A percentile compares a stretch with the other conserved stretches of the same genome.
phyloP scores from a whole-genome alignment of 2,797 vertebrate species.

The Naso thynnoides region DNA sequence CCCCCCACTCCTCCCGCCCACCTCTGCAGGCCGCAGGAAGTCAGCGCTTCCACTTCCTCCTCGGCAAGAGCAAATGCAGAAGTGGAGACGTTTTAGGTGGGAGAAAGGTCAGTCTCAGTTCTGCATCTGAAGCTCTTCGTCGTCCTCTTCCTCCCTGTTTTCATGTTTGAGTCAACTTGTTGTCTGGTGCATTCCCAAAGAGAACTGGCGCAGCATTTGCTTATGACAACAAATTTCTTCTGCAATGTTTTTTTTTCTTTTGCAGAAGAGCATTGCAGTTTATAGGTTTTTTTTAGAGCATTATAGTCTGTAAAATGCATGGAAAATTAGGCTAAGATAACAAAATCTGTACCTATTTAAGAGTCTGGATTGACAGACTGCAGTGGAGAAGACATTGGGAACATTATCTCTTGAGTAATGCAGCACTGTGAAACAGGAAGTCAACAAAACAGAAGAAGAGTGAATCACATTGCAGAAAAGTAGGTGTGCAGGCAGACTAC shows the following conservation, averaged over 20 bases:
- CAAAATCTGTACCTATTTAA: neutral
- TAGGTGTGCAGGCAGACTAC: neutral
- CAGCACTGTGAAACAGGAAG: conserved; percentile 3
- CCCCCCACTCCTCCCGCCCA: conserved; percentile 4
- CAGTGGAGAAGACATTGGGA: neutral
- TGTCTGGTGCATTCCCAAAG: neutral
- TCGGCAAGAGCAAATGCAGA: conserved; percentile 70
- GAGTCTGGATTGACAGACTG: neutral
- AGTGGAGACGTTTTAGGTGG: conserved; percentile 47
- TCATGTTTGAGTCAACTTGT: neutral
- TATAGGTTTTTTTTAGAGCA: no score
- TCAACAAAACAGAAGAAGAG: neutral
- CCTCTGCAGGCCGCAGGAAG: conserved; percentile 68
- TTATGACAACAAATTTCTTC: neutral
- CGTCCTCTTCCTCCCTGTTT: conserved; percentile 26
- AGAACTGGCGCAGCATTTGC: neutral
- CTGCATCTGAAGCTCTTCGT: conserved; percentile 37
- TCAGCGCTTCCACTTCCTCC: conserved; percentile 76
- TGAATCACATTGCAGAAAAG: neutral
- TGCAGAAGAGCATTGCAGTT: no score
- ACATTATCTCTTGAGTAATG: neutral
- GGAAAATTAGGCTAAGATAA: neutral
- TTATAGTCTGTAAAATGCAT: no score
- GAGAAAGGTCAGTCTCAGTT: conserved; percentile 60
- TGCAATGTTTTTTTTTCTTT: neutral